Conservation (phyloP, 2,797 vertebrate species). For the Danio kyathit region DNA sequence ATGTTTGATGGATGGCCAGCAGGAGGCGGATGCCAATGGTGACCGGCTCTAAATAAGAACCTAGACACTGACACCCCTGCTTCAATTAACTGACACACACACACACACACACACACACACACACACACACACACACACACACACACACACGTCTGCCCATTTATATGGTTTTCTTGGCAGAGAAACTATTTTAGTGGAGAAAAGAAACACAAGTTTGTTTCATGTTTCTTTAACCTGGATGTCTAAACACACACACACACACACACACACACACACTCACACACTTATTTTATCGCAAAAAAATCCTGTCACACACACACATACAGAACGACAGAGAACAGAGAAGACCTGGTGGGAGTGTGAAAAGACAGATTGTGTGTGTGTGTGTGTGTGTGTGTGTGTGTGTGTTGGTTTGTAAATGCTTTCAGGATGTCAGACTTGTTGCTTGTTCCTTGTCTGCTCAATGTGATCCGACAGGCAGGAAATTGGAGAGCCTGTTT, state of each 20-base stretch:
- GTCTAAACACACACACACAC: slow-evolving; percentile 39
- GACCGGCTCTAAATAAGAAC: slow-evolving; percentile 40
- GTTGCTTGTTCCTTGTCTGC: slow-evolving; percentile 52
- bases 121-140: slow-evolving; percentile 5
- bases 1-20: slow-evolving; percentile 57
- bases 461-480: slow-evolving; percentile 60
- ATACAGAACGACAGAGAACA: background rate
- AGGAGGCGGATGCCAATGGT: slow-evolving; percentile 37
- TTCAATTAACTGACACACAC: slow-evolving; percentile 55
- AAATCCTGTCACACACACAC: background rate
- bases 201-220: too few relatives aligned
- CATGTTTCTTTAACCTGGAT: slow-evolving; percentile 1
- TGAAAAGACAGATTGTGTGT: background rate
- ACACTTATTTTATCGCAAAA: background rate
- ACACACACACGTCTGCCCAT: too few relatives aligned
- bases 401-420: slow-evolving; percentile 18
- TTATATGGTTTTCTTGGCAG: background rate
- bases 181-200: background rate
- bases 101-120: slow-evolving; percentile 24
- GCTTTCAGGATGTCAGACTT: slow-evolving; percentile 53
- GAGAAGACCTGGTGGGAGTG: background rate
- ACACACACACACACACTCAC: slow-evolving; percentile 13
- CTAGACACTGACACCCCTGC: slow-evolving; percentile 37
- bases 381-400: too few relatives aligned
- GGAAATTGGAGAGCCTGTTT: slow-evolving; percentile 60